A percentile compares a stretch with the other conserved stretches of the same genome.
These are phyloP conservation scores for Cylas formicarius DNA, from an alignment of 1,140 invertebrate genomes.

Conservation along the genomic window DNA sequence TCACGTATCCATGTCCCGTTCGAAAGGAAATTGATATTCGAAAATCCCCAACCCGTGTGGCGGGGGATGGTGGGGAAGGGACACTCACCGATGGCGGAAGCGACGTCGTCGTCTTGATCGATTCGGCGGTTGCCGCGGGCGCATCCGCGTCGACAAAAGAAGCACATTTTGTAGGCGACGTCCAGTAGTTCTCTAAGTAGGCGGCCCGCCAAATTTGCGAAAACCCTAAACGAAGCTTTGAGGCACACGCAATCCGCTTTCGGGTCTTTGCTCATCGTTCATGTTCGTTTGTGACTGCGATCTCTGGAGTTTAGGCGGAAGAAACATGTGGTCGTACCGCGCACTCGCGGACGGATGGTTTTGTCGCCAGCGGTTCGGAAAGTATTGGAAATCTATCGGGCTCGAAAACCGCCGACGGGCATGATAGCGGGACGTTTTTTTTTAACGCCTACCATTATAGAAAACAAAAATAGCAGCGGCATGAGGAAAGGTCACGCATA, in stretches of 20 bases:
- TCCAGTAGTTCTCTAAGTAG: constrained; percentile 13
- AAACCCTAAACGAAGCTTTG: constrained; percentile 20
- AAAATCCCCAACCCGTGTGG: too few relatives aligned
- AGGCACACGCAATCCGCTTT: constrained; percentile 19
- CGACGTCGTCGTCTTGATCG: too few relatives aligned
- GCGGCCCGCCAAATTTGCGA: constrained; percentile 16
- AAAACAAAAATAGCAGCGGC: too few relatives aligned
- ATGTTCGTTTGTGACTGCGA: neutral
- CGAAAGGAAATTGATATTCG: too few relatives aligned
- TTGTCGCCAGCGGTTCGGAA: neutral
- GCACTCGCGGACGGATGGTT: neutral
- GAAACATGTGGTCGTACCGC: neutral
- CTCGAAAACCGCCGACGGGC: neutral
- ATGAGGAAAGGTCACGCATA: too few relatives aligned
- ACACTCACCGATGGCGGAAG: too few relatives aligned
- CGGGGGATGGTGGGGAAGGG: too few relatives aligned
- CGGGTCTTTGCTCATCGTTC: neutral
- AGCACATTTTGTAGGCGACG: constrained; percentile 18
- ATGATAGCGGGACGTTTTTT: too few relatives aligned
- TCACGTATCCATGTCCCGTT: too few relatives aligned
- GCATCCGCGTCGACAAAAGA: constrained; percentile 15
- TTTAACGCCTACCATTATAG: too few relatives aligned
- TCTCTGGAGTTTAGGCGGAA: constrained; percentile 1
- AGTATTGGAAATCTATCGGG: neutral
- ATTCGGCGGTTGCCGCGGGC: too few relatives aligned